Conservation (phyloP, 2,888 invertebrate genomes). For the Spodoptera picta region DNA sequence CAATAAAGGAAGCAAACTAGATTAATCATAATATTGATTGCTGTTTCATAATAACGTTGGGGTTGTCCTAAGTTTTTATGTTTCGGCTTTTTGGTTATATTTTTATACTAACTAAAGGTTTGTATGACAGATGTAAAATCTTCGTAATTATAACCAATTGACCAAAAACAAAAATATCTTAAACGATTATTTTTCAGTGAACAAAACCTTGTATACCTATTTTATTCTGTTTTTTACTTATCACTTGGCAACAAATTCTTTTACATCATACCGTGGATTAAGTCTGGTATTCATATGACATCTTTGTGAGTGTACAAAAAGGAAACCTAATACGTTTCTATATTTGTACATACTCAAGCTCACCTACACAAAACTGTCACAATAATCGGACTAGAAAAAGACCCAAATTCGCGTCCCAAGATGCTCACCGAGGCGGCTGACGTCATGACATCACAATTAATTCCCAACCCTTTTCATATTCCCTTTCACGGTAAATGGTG, state of each 20-base stretch:
- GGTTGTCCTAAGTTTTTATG: no score
- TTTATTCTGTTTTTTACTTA: no score
- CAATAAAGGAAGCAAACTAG: constrained; percentile 55
- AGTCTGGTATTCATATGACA: constrained; percentile 1
- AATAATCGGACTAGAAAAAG: constrained; percentile 41
- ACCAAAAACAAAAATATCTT: no score
- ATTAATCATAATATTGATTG: constrained; percentile 52
- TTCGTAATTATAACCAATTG: no score
- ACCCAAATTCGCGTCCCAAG: constrained; percentile 44
- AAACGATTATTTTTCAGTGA: no score
- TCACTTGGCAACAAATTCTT: no score
- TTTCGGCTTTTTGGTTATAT: no score
- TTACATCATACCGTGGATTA: no score
- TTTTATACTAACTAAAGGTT: no score
- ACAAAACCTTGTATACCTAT: no score
- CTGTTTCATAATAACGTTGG: neutral
- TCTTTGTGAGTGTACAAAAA: neutral
- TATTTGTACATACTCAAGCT: constrained; percentile 7
- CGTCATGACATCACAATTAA: constrained; percentile 78
- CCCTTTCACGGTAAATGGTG: constrained; percentile 73
- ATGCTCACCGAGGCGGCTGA: constrained; percentile 61
- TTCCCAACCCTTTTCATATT: constrained; percentile 75
- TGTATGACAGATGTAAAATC: no score
- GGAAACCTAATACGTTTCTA: neutral
- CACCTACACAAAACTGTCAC: constrained; percentile 22